Conservation (phyloP, 2,113 vertebrate species). For the Acrocephalus arundinaceus region DNA sequence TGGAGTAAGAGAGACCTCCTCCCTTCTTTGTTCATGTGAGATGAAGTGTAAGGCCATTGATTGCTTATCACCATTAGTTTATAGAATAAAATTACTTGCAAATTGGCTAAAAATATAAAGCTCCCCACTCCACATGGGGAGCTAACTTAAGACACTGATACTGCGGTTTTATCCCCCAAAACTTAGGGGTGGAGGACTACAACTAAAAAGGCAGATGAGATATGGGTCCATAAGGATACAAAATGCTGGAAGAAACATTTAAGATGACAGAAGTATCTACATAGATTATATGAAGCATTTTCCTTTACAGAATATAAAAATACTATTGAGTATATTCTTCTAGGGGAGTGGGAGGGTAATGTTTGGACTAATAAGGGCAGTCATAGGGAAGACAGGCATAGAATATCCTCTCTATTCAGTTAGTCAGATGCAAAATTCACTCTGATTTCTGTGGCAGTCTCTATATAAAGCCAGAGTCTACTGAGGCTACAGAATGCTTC, state of each 20-base stretch:
- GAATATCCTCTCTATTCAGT: not conserved
- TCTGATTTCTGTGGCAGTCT: not conserved
- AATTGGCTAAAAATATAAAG: not conserved
- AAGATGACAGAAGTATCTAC: not conserved
- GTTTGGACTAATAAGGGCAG: not conserved
- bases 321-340: not conserved
- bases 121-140: rapidly evolving
- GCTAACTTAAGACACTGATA: not conserved
- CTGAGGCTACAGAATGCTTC: not conserved
- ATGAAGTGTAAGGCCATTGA: not conserved
- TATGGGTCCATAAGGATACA: not conserved
- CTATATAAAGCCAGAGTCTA: not conserved
- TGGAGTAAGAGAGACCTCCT: not conserved
- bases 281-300: not conserved
- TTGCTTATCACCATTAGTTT: not conserved
- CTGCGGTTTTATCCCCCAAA: not conserved
- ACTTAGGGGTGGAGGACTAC: not conserved
- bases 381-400: not conserved
- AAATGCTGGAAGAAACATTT: not conserved
- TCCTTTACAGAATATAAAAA: not conserved
- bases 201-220: not conserved
- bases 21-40: not conserved
- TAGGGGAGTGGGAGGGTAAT: rapidly evolving
- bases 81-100: not conserved
- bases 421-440: not conserved